Percentiles rank a stretch among this genome's conserved stretches.
phyloP scores from a whole-genome alignment of 2,797 vertebrate genomes.

The Champsocephalus esox region DNA sequence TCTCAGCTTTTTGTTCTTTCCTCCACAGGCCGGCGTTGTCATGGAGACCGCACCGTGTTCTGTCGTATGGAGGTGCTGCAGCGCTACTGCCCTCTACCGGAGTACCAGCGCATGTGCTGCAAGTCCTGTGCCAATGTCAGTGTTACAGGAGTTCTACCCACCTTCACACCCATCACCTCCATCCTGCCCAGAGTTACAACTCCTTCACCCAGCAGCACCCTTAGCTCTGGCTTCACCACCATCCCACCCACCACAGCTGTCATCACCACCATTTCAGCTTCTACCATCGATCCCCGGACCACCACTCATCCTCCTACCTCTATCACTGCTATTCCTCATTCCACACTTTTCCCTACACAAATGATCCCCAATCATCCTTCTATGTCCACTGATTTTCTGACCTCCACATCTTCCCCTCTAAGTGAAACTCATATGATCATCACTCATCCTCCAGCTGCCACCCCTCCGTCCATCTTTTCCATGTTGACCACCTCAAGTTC shows the following conservation, averaged over 20 bases:
- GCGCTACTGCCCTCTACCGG: constrained; percentile 91
- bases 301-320: constrained; percentile 25
- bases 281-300: constrained; percentile 30
- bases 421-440: constrained; percentile 68
- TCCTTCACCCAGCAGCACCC: constrained; percentile 34
- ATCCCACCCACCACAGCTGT: constrained; percentile 26
- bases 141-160: constrained; percentile 55
- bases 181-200: constrained; percentile 13
- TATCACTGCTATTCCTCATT: constrained; percentile 26
- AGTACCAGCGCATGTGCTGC: constrained; percentile 93
- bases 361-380: constrained; percentile 46
- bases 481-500: constrained; percentile 25
- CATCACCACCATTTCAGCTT: constrained; percentile 32
- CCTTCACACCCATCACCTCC: constrained; percentile 31
- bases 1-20: constrained; percentile 82
- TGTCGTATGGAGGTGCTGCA: constrained; percentile 93
- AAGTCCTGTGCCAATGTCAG: constrained; percentile 87
- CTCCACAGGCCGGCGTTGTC: constrained; percentile 92
- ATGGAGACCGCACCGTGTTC: constrained; percentile 94
- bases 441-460: constrained; percentile 23
- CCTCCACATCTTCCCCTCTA: too few relatives aligned
- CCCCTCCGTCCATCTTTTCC: constrained; percentile 27
- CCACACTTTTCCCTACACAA: constrained; percentile 64
- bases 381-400: background rate
- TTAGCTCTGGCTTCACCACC: constrained; percentile 36